Conservation (phyloP, 1,140 invertebrate species). For the Trichoplusia ni region DNA sequence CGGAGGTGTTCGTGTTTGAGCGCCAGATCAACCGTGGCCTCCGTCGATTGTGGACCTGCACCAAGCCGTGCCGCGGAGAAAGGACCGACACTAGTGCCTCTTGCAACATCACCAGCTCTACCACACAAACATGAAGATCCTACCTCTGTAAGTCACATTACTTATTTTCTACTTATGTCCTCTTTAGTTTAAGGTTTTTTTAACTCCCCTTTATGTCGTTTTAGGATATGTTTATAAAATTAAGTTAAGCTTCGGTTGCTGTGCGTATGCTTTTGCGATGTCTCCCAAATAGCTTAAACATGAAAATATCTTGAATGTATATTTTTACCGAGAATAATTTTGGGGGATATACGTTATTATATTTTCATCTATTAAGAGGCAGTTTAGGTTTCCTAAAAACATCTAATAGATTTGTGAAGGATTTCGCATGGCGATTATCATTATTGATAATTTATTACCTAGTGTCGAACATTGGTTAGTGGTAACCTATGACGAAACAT, state of each 20-base stretch:
- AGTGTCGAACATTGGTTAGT: constrained; percentile 8
- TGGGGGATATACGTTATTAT: too few relatives aligned
- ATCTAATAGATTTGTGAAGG: constrained; percentile 2
- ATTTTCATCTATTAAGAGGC: too few relatives aligned
- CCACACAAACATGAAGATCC: constrained; percentile 66
- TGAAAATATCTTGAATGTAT: too few relatives aligned
- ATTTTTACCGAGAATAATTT: too few relatives aligned
- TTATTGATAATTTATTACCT: background rate
- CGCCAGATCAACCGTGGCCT: constrained; percentile 71
- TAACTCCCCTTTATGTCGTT: background rate
- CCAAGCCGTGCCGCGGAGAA: constrained; percentile 59
- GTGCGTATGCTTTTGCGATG: constrained; percentile 67
- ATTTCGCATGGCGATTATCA: constrained; percentile 22
- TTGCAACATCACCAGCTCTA: constrained; percentile 49
- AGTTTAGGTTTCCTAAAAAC: too few relatives aligned
- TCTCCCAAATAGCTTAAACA: constrained; percentile 27
- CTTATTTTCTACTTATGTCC: constrained; percentile 25
- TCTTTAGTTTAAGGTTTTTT: background rate
- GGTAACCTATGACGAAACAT: constrained; percentile 25
- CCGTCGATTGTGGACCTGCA: constrained; percentile 68
- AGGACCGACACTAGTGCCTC: constrained; percentile 54
- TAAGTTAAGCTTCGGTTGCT: constrained; percentile 41
- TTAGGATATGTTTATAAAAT: constrained; percentile 5
- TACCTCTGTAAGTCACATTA: constrained; percentile 65
- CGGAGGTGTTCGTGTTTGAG: constrained; percentile 52